Conservation (phyloP, 2,888 invertebrate genomes). For the Dryobotodes eremita region DNA sequence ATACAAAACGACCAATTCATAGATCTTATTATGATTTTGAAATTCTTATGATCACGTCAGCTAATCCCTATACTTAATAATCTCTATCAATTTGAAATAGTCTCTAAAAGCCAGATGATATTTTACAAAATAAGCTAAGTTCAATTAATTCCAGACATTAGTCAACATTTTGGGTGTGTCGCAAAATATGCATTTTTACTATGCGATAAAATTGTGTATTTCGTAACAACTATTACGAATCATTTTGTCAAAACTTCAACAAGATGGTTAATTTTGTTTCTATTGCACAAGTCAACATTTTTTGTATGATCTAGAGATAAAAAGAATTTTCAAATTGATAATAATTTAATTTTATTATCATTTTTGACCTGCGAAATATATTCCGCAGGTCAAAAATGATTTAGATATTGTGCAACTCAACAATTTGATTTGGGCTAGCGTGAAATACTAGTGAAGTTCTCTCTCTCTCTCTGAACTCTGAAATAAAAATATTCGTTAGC, state of each 20-base stretch:
- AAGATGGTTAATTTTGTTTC: constrained; percentile 13
- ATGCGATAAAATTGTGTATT: constrained; percentile 33
- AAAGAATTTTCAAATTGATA: too few species aligned
- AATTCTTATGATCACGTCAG: background rate
- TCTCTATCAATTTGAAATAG: background rate
- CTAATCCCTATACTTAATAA: background rate
- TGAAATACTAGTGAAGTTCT: background rate
- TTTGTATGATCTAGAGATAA: background rate
- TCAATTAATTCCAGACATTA: constrained; percentile 37
- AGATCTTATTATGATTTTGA: background rate
- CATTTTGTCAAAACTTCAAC: constrained; percentile 34
- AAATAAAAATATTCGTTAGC: too few species aligned
- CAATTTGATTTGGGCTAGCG: background rate
- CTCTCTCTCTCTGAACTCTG: background rate
- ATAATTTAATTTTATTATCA: too few species aligned
- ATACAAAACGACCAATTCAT: background rate
- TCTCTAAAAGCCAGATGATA: background rate
- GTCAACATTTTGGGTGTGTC: constrained; percentile 27
- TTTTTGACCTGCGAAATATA: too few species aligned
- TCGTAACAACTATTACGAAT: constrained; percentile 36
- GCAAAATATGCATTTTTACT: constrained; percentile 16
- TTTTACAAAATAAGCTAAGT: constrained; percentile 14
- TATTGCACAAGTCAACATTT: constrained; percentile 35
- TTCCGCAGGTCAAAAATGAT: background rate
- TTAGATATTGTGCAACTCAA: constrained; percentile 11